Percentiles rank a stretch among this genome's conserved stretches.
Conservation (phyloP, 1,140 invertebrate genomes). For the Saccostrea glomerata region DNA sequence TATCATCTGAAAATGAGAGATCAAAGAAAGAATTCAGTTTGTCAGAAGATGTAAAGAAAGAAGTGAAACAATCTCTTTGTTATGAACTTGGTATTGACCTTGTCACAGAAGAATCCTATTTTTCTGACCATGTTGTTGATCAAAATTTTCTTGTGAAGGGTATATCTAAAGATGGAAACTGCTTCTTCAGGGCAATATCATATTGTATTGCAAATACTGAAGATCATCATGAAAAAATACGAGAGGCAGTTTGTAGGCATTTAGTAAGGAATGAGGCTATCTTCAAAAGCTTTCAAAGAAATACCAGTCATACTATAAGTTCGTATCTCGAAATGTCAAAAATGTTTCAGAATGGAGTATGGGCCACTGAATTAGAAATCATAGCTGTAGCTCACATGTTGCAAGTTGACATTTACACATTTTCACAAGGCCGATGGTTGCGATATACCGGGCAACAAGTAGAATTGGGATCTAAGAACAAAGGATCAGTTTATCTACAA, state of each 20-base stretch:
- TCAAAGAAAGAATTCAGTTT: not conserved
- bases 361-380: constrained; percentile 26
- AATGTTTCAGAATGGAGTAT: not conserved
- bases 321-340: not conserved
- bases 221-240: not conserved
- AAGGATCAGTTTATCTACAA: not conserved
- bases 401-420: not conserved
- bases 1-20: not conserved
- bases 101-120: no score
- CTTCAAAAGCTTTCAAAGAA: not conserved
- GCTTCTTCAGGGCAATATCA: no score
- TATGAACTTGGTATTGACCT: not conserved
- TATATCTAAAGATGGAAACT: not conserved
- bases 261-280: no score
- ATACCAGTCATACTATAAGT: not conserved
- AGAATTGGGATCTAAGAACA: not conserved
- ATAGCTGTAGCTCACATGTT: not conserved
- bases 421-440: not conserved
- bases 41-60: not conserved
- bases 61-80: not conserved
- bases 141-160: no score
- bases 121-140: not conserved
- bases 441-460: not conserved
- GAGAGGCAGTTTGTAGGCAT: not conserved
- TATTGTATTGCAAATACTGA: not conserved